phyloP scores from a whole-genome alignment of 2,797 vertebrate genomes.

The Gadopsis bispinosus region DNA sequence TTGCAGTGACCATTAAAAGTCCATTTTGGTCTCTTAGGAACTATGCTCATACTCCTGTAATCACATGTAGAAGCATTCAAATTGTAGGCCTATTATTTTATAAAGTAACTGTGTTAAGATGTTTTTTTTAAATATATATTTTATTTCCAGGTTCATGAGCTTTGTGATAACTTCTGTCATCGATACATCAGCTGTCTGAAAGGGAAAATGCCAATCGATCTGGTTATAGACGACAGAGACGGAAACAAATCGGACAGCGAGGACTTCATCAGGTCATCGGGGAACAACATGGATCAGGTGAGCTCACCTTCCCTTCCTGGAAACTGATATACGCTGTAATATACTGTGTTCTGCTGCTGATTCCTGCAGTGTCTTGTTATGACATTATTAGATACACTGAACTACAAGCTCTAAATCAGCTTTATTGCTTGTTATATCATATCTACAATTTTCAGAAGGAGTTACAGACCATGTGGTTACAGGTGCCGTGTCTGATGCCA shows the following conservation, averaged over 20 bases:
- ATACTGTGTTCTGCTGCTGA: neutral
- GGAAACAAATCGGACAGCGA: conserved; percentile 94
- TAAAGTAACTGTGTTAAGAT: too few species aligned
- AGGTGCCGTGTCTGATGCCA: neutral
- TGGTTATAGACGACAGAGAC: conserved; percentile 94
- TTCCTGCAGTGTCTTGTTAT: neutral
- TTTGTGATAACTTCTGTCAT: conserved; percentile 98
- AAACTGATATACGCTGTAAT: neutral
- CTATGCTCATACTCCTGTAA: too few species aligned
- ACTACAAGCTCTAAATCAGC: neutral
- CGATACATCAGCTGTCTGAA: conserved; percentile 98
- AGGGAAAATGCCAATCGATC: conserved; percentile 96
- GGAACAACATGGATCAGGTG: conserved; percentile 92
- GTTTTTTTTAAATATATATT: neutral
- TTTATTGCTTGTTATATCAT: neutral
- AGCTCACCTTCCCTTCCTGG: conserved; percentile 24
- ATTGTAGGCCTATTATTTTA: neutral
- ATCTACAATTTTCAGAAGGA: neutral
- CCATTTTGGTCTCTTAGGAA: too few species aligned
- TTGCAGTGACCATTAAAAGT: too few species aligned
- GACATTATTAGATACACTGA: neutral
- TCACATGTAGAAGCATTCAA: neutral
- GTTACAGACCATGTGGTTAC: neutral
- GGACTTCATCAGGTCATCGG: conserved; percentile 90
- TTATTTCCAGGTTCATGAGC: conserved; percentile 90